Base-by-base conservation (phyloP, 37 sponge, comb jelly and placozoan genomes). In the Tethya wilhelma region DNA sequence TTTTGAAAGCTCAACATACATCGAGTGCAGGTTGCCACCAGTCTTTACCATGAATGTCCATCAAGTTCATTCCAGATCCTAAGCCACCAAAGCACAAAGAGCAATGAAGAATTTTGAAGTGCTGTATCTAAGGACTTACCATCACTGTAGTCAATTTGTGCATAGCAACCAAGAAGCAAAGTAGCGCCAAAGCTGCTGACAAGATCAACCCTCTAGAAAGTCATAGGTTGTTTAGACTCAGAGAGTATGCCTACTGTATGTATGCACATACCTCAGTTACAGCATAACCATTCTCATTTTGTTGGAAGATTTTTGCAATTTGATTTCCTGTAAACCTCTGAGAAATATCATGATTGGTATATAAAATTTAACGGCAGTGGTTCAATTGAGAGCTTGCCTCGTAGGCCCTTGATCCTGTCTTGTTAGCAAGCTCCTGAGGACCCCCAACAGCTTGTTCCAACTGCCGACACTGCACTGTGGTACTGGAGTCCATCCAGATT, bases 1-100 rank as follows among this genome's bases (percentile, higher is more conserved):
- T 38, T 9, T 36, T 20, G 30, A 38, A 37, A 40, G 43, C 6
- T 41, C n/a, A 31, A 26, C 87, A 71, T 44, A 91, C 88, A 68
- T 93, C 87, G 41, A 93, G 45, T 38, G 90, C 90, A 9, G 44
- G 22, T 14, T 74, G 77, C 66, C 88, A 87, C 93, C 93, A 97
- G 17, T 83, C 56, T 67, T 80, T 94, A n/a, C 75, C 80, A 17
- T 76, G 56, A 31, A 97, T 92, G 44, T 97, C 90, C 75, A 94
- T 26, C n/a, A 97, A 80, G 66, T 97, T 97, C 98, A 97, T 97
- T 64, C 98, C 98, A 41, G 98, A 97, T 7, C 97, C 95, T 94
- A 49, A 6, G 45, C 26, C 22, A 59, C 45, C 26, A 65, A 6
- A 29, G 11, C 1, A 19, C 19, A 64, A n/a, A 22, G 37, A 31